A percentile compares a stretch with the other conserved stretches of the same genome.
Evolutionary conservation across 2,888 invertebrate species (phyloP).

Genomic region (Heliconius cydno): DNA sequence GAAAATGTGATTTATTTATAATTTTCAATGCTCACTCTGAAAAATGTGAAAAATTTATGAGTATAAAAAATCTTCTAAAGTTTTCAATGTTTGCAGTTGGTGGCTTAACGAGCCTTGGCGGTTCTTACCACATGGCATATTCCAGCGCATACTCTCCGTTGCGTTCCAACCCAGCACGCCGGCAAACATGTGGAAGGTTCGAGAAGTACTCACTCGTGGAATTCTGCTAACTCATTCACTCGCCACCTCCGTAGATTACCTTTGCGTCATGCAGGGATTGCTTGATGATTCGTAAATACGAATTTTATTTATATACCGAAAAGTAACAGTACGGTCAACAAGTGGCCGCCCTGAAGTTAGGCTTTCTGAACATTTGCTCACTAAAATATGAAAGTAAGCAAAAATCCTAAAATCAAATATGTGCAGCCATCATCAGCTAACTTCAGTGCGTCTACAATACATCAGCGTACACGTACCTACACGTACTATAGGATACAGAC

Average conservation of each 20-base stretch:
- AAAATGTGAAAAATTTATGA: neutral
- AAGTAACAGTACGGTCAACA: neutral
- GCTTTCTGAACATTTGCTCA: too few species aligned
- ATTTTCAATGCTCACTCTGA: too few species aligned
- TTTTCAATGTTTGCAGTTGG: conserved; percentile 59
- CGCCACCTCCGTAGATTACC: conserved; percentile 77
- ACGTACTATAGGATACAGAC: too few species aligned
- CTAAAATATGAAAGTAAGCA: too few species aligned
- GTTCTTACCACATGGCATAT: conserved; percentile 66
- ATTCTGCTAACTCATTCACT: conserved; percentile 75
- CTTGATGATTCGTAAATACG: conserved; percentile 65
- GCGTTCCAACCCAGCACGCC: conserved; percentile 55
- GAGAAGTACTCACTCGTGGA: conserved; percentile 74
- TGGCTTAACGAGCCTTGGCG: conserved; percentile 67
- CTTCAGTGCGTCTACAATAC: too few species aligned
- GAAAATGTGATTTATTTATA: too few species aligned
- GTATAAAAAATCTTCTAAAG: neutral
- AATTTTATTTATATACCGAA: neutral
- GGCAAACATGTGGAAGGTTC: conserved; percentile 71
- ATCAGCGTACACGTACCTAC: too few species aligned
- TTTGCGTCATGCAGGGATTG: conserved; percentile 78
- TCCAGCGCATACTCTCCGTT: conserved; percentile 56
- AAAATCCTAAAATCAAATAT: too few species aligned
- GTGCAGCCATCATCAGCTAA: too few species aligned
- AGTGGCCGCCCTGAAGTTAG: too few species aligned